Base-by-base conservation (phyloP, 2,113 vertebrate species). In the Poeciliopsis turrubarensis region DNA sequence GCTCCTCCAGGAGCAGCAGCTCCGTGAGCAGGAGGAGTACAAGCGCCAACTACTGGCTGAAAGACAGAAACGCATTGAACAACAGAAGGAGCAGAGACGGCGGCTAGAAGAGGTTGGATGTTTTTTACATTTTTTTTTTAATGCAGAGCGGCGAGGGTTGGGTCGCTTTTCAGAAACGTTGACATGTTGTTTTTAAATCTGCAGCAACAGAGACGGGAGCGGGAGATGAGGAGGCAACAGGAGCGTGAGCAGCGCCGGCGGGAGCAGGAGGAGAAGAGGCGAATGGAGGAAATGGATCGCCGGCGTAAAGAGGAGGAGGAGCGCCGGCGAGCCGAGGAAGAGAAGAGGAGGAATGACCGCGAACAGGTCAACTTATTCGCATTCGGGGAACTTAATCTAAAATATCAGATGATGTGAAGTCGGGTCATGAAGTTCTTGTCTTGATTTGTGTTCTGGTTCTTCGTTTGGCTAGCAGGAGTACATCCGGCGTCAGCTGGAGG, bases 401-500 rank as follows among this genome's bases (percentile, higher is more conserved):
- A 37, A 8, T 31, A 1, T 54, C 27, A n/a, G 12, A 51, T 31
- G 17, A 68, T 4, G 19, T 29, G 30, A 30, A 62, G 15, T 6
- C 0, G 4, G 51, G 25, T 8, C 8, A 22, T 57, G 8, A 22
- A 10, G 60, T 37, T 1, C 1, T 8, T 8, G 14, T 39, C 7
- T 15, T 64, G 19, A 41, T 73, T 26, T 74, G 7, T 7, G 13
- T 17, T n/a, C 29, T 73, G 22, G 2, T n/a, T 5, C 41, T 15
- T 19, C 32, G 8, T 66, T 60, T 19, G 70, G 61, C 60, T 78
- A 89, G 83, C 95, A 99, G 98, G 98, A 99, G 92, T 99, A 98
- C 94, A 99, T 99, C 94, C 95, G 98, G 72, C 95, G 97, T 80
- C 97, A 99, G 95, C 95, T 99, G 91, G 97, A 99, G 92, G 98